Conservation (phyloP, 1,140 invertebrate species). For the Dendrolimus punctatus region DNA sequence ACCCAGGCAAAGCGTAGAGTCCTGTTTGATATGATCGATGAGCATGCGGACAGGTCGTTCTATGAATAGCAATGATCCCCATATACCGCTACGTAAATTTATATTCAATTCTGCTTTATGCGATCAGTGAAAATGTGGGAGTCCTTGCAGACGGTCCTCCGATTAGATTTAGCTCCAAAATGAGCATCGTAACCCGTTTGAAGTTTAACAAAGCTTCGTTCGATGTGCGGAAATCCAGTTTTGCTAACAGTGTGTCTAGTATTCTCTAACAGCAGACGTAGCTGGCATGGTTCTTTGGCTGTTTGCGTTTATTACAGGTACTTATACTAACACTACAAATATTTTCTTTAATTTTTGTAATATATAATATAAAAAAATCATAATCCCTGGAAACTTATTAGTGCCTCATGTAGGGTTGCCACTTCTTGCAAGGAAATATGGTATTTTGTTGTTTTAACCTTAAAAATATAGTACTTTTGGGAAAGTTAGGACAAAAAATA, state of each 20-base stretch:
- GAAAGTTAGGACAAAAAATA: too few species aligned
- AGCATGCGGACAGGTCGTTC: slow-evolving; percentile 25
- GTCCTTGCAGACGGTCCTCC: slow-evolving; percentile 46
- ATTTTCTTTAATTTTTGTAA: neutral
- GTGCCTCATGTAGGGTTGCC: too few species aligned
- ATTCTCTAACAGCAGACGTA: slow-evolving; percentile 34
- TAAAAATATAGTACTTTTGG: too few species aligned
- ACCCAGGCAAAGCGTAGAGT: too few species aligned
- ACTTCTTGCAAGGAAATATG: too few species aligned
- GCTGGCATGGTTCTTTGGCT: slow-evolving; percentile 54
- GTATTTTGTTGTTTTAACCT: too few species aligned
- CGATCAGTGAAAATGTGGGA: slow-evolving; percentile 64
- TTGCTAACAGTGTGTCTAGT: slow-evolving; percentile 33
- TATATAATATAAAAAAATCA: neutral
- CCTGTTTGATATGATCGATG: slow-evolving; percentile 58
- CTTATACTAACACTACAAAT: slow-evolving; percentile 12
- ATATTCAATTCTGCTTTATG: slow-evolving; percentile 51
- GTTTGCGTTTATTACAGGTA: slow-evolving; percentile 50
- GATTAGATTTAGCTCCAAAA: slow-evolving; percentile 58
- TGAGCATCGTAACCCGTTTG: slow-evolving; percentile 50
- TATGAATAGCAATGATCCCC: slow-evolving; percentile 49
- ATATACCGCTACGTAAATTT: slow-evolving; percentile 65
- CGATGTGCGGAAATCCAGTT: slow-evolving; percentile 38
- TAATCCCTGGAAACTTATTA: too few species aligned
- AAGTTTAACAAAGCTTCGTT: slow-evolving; percentile 46